Percentiles rank a stretch among this genome's conserved stretches.
phyloP scores from a whole-genome alignment of 1,140 invertebrate genomes.

The Eufriesea mexicana region DNA sequence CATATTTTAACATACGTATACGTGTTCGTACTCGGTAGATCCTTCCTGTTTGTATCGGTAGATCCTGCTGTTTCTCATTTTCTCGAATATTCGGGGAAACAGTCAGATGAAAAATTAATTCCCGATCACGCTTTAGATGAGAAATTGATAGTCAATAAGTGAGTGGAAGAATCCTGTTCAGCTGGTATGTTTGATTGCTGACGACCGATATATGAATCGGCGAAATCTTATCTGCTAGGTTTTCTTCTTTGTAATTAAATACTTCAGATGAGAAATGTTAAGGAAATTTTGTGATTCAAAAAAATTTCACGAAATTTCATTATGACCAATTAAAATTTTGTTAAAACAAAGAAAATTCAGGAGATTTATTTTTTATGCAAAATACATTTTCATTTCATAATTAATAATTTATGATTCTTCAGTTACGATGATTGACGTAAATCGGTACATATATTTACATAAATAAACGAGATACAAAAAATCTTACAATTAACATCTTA shows the following conservation, averaged over 20 bases:
- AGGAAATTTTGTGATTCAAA: too few species aligned
- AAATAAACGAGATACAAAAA: too few species aligned
- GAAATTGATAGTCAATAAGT: background rate
- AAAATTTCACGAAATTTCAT: too few species aligned
- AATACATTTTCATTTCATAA: too few species aligned
- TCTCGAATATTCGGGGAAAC: background rate
- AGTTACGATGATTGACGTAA: background rate
- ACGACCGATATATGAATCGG: background rate
- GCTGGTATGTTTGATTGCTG: background rate
- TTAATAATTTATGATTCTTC: too few species aligned
- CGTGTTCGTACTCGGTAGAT: background rate
- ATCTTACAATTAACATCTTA: too few species aligned
- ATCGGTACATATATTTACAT: too few species aligned
- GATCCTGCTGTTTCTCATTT: background rate
- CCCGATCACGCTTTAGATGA: background rate
- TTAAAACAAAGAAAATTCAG: too few species aligned
- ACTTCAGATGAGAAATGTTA: background rate
- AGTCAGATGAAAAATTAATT: background rate
- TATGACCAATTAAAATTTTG: too few species aligned
- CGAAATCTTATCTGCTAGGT: background rate
- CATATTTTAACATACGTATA: slow-evolving; percentile 10
- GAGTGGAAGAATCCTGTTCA: background rate
- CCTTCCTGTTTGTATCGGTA: background rate
- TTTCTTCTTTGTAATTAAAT: too few species aligned
- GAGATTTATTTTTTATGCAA: too few species aligned